Base-by-base conservation (phyloP, 2,797 vertebrate species). In the Vireo griseus region DNA sequence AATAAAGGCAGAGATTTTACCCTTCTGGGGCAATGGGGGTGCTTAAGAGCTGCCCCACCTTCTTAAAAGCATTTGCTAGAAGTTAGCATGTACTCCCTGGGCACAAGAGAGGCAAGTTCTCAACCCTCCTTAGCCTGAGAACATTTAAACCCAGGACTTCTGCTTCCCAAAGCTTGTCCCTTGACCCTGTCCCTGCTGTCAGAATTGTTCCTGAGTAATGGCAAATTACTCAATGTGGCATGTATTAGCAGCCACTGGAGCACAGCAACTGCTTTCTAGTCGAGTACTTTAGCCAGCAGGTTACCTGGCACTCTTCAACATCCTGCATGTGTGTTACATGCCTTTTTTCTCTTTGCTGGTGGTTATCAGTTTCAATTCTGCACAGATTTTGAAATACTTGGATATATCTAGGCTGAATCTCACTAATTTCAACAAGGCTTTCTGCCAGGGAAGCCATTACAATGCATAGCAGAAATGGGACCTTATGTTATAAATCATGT, bases 21-120 rank as follows among this genome's bases (percentile, higher is more conserved):
- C 2, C 3, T 2, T 29, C 7, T 31, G 7, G 14, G 8, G 33
- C 5, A 5, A 4, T 54, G n/a, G 5, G 2, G 5, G 14, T 57
- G 58, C 67, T 66, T 66, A 58, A 24, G 31, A 85, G 21, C 62
- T 85, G n/a, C 47, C 54, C 22, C 40, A 0, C 42, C 14, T 74
- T 83, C 50, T 78, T 82, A 29, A 61, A 90, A 45, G 17, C 40
- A 47, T 18, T 65, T 81, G 28, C 47, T 72, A 26, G 11, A 62
- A 58, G 21, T 61, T 40, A 47, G 3, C 12, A 13, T 42, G 47
- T 26, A 33, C 10, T 5, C 26, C 14, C 4, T 24, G 37, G 44
- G 37, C 40, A 66, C 16, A 51, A 61, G 22, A 86, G 48, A 69
- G 61, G 26, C 61, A 39, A 55, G 21, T 89, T 92, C 52, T 79